phyloP scores from a whole-genome alignment of 2,888 invertebrate genomes.

The Sarcophaga subvicina region DNA sequence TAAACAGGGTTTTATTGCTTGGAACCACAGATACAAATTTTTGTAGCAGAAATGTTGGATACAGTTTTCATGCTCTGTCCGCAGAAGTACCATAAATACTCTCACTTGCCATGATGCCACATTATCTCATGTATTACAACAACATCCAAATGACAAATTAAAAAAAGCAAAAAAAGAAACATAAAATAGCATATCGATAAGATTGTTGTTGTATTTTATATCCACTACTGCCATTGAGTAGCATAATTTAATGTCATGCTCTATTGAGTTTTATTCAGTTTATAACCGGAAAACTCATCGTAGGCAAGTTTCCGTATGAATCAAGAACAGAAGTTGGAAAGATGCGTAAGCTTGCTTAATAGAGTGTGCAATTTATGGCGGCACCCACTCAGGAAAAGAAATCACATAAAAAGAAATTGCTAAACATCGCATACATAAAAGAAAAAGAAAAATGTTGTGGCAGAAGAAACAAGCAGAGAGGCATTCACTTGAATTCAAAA shows the following conservation, averaged over 20 bases:
- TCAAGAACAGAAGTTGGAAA: slow-evolving; percentile 16
- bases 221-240: slow-evolving; percentile 43
- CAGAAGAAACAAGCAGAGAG: neutral
- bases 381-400: slow-evolving; percentile 57
- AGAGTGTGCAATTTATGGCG: slow-evolving; percentile 71
- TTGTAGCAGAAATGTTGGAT: no score
- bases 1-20: no score
- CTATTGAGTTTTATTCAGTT: slow-evolving; percentile 61
- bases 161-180: no score
- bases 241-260: slow-evolving; percentile 61
- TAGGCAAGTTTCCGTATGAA: slow-evolving; percentile 30
- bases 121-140: no score
- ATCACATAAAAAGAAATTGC: neutral
- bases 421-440: neutral
- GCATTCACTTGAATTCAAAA: no score
- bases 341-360: slow-evolving; percentile 65
- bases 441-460: neutral
- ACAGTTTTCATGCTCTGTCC: no score
- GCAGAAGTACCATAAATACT: no score
- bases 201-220: slow-evolving; percentile 28
- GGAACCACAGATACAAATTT: no score
- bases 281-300: slow-evolving; percentile 19
- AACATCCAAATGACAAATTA: no score
- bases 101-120: no score
- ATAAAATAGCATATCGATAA: no score